Conservation (phyloP, 2,888 invertebrate genomes). For the Nymphalis polychloros region DNA sequence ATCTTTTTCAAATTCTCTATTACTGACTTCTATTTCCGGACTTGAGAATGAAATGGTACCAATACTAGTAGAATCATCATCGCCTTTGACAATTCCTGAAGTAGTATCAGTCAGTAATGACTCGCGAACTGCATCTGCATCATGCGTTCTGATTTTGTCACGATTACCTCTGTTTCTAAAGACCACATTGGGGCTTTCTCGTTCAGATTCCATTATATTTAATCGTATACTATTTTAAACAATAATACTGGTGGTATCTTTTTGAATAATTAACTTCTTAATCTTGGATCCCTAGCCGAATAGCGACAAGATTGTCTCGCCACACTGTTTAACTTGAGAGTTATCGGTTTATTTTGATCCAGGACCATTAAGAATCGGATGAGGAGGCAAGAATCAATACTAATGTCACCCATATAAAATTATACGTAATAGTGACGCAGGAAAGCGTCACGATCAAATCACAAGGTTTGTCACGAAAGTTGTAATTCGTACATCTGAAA, state of each 20-base stretch:
- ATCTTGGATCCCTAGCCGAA: conserved; percentile 81
- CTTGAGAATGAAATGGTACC: conserved; percentile 66
- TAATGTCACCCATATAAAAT: conserved; percentile 69
- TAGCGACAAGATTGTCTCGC: conserved; percentile 77
- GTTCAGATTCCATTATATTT: conserved; percentile 63
- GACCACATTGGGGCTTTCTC: conserved; percentile 52
- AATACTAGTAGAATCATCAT: conserved; percentile 61
- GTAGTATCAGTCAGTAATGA: conserved; percentile 73
- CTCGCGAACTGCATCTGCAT: conserved; percentile 63
- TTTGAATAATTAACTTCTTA: conserved; percentile 71
- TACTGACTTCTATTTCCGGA: conserved; percentile 63
- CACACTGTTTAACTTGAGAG: conserved; percentile 75
- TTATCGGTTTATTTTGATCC: conserved; percentile 77
- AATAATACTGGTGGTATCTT: conserved; percentile 64
- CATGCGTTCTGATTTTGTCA: conserved; percentile 49
- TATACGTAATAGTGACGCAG: conserved; percentile 52
- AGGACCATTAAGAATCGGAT: conserved; percentile 81
- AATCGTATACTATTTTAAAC: conserved; percentile 51
- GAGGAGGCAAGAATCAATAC: conserved; percentile 42
- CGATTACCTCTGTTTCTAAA: conserved; percentile 65
- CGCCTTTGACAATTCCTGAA: conserved; percentile 77
- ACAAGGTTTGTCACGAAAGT: neutral
- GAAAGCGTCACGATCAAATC: conserved; percentile 50
- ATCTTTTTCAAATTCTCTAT: conserved; percentile 46
- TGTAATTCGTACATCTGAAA: conserved; percentile 41